phyloP scores from a whole-genome alignment of 2,888 invertebrate genomes.

The Apamea monoglypha region DNA sequence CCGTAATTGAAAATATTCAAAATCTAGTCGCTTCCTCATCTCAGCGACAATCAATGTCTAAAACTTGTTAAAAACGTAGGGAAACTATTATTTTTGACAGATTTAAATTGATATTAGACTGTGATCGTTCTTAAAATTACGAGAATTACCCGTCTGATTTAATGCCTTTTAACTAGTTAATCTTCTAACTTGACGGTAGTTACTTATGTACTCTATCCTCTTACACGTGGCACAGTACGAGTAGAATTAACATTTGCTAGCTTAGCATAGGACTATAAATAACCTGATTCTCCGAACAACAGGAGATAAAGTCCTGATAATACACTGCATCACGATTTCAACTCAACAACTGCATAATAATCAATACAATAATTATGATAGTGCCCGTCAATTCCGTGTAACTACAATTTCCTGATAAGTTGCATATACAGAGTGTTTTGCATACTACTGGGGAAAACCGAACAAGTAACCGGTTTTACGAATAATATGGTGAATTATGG shows the following conservation, averaged over 20 bases:
- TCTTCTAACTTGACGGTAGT: no score
- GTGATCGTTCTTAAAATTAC: not conserved
- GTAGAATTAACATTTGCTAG: conserved; percentile 20
- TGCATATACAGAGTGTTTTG: conserved; percentile 45
- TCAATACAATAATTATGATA: conserved; percentile 42
- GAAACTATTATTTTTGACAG: not conserved
- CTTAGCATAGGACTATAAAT: conserved; percentile 17
- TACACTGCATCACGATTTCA: conserved; percentile 36
- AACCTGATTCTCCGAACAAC: conserved; percentile 9
- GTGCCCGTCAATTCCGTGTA: conserved; percentile 35
- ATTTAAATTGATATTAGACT: no score
- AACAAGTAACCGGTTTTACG: conserved; percentile 37
- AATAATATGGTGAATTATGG: conserved; percentile 56
- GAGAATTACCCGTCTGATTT: not conserved
- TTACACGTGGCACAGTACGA: not conserved
- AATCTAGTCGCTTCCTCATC: not conserved
- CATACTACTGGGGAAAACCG: conserved; percentile 62
- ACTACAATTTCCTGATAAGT: conserved; percentile 48
- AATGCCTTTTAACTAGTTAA: not conserved
- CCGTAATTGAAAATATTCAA: not conserved
- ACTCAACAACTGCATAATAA: conserved; percentile 40
- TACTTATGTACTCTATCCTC: not conserved
- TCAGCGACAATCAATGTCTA: not conserved
- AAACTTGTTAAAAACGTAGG: not conserved
- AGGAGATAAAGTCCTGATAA: conserved; percentile 17